Evolutionary conservation across 2,888 invertebrate genomes (phyloP).

Genomic region (Temnothorax ravouxi): DNA sequence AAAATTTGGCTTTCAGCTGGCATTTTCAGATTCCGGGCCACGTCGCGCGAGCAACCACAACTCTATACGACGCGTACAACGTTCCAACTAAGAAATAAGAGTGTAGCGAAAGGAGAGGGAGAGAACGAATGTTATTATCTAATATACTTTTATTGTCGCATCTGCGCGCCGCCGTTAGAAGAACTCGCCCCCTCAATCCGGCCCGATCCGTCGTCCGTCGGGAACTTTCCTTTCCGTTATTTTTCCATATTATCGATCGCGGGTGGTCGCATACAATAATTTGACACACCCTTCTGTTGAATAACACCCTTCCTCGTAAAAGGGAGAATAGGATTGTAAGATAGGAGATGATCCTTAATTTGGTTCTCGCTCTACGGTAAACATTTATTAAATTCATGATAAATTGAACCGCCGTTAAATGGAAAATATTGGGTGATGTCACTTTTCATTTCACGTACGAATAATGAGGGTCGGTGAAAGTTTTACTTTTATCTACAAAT

Average conservation of each 20-base stretch:
- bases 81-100: slow-evolving; percentile 77
- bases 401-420: not conserved
- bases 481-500: not conserved
- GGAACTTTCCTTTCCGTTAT: slow-evolving; percentile 39
- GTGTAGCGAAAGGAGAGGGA: slow-evolving; percentile 19
- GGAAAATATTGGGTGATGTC: not conserved
- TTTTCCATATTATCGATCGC: not conserved
- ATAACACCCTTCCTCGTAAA: not conserved
- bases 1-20: not conserved
- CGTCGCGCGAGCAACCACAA: too few species aligned
- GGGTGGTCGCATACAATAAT: not conserved
- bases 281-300: not conserved
- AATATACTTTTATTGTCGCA: slow-evolving; percentile 82
- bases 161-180: slow-evolving; percentile 77
- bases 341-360: too few species aligned
- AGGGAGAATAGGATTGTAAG: not conserved
- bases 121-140: slow-evolving; percentile 78
- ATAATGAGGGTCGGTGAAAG: not conserved
- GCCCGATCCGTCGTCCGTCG: slow-evolving; percentile 35
- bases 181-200: slow-evolving; percentile 69
- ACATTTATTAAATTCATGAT: not conserved
- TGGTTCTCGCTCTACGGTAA: not conserved
- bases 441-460: not conserved
- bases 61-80: not conserved
- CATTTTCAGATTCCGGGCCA: too few species aligned